Evolutionary conservation across 2,797 vertebrate species (phyloP), one percentile per base, ranked within the genome.

Genomic region (Gouania willdenowi): DNA sequence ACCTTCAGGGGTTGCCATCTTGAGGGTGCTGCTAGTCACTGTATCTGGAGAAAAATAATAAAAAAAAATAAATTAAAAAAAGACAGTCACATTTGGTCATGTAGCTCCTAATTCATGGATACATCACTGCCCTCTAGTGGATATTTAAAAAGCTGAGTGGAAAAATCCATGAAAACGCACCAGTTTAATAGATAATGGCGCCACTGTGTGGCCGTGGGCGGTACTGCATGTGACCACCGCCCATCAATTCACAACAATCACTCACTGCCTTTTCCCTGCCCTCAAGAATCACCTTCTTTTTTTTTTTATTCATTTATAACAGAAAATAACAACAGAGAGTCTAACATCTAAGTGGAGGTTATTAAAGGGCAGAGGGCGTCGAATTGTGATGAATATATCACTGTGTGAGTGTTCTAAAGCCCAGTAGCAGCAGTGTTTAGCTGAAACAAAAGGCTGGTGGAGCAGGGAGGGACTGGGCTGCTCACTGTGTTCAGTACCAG

Each of bases 1-100:
- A 82, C 84, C 84, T 58, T 75, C 70, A 21, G 66, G 8, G 3
- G 66, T 3, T 58, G 76, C 79, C 84, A 87, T 87, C 9, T 66
- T 62, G 3, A 53, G 35, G 41, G 31, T 26, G 12, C 31, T 58
- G 67, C 38, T 57, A 53, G 66, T 66, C 16, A 61, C 8, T 42
- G 14, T 22, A 51, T 41, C 79, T 80, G 4, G n/a, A n/a, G n/a
- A n/a, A n/a, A n/a, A n/a, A n/a, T n/a, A n/a, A n/a, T n/a, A n/a
- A n/a, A n/a, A n/a, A n/a, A n/a, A n/a, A n/a, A n/a, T n/a, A n/a
- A n/a, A n/a, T n/a, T n/a, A 4, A 8, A 49, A 11, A 11, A 0
- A 37, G 20, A 24, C 24, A 6, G 16, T 48, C 11, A 48, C 9
- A 20, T n/a, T 16, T 14, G 12, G 12, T 26, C 6, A 5, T 1